Conservation (phyloP, 1,140 invertebrate species). For the Brachionus sp. region DNA sequence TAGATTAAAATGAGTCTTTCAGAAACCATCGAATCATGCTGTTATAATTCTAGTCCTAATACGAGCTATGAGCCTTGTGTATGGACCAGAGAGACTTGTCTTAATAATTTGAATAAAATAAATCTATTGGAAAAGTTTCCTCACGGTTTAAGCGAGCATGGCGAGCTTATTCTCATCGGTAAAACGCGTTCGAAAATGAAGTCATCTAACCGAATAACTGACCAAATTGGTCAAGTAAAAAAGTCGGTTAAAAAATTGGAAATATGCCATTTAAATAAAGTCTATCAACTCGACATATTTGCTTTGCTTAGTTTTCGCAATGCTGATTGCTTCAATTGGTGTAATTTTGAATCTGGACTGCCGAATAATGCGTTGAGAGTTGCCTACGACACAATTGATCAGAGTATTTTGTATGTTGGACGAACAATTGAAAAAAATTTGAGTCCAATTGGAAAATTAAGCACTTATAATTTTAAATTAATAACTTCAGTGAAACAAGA, state of each 20-base stretch:
- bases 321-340: not conserved
- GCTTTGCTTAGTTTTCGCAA: not conserved
- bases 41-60: not conserved
- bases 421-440: not conserved
- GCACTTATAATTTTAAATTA: not conserved
- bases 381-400: not conserved
- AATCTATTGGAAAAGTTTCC: not conserved
- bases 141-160: not conserved
- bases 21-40: not conserved
- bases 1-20: slow-evolving; percentile 6
- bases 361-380: not conserved
- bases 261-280: slow-evolving; percentile 31
- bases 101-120: not conserved
- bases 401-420: not conserved
- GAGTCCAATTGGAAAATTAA: not conserved
- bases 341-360: not conserved
- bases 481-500: not conserved
- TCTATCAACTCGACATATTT: not conserved
- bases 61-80: not conserved
- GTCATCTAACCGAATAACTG: not conserved
- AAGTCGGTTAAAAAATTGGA: not conserved
- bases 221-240: slow-evolving; percentile 20
- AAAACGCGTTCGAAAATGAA: slow-evolving; percentile 10
- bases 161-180: not conserved
- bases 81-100: slow-evolving; percentile 10